Evolutionary conservation across 2,113 vertebrate genomes (phyloP), one percentile per base, ranked within the genome.

Genomic region (Podarcis muralis): DNA sequence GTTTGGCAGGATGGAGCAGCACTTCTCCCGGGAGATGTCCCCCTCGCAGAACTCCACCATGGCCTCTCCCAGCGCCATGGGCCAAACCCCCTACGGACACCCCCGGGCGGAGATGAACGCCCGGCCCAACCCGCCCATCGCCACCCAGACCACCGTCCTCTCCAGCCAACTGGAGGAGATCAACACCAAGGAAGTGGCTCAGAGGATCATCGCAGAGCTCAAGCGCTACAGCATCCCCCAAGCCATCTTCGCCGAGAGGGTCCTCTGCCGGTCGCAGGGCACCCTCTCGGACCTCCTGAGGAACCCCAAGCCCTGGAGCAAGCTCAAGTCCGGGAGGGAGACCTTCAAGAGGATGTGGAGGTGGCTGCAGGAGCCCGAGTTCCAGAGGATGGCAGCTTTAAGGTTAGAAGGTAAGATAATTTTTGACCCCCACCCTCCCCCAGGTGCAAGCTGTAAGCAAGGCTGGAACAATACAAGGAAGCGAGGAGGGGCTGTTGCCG

Each of bases 221-320:
- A 98, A 98, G 94, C 91, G 97, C 66, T 98, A 98, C 97, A 98
- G 97, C 96, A 98, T 98, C 95, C 98, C 98, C 9, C 98, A 98
- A 93, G 98, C 97, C 90, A 97, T 98, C 95, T 98, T 98, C 18
- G 98, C 98, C 0, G 97, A 98, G 94, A 95, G 97, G 93, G 97
- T 98, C 79, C 96, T 98, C 90, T 98, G 97, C 88, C 92, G 98
- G 89, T 98, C 98, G 84, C 98, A 98, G 94, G 98, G 98, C 87
- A 98, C 98, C 1, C 95, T 98, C 92, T 98, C 97, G 9, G 98
- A 98, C 95, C 97, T 98, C 91, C 96, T 98, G 93, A 96, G 97
- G 94, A 98, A 98, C 96, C 98, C 98, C 88, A 98, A 98, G 92
- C 98, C 98, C 82, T 98, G 97, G 97, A 97, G 97, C 94, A 98